These are phyloP conservation scores for Drosophila pruinosa DNA, from an alignment of 1,140 invertebrate species.

Conservation along the genomic window DNA sequence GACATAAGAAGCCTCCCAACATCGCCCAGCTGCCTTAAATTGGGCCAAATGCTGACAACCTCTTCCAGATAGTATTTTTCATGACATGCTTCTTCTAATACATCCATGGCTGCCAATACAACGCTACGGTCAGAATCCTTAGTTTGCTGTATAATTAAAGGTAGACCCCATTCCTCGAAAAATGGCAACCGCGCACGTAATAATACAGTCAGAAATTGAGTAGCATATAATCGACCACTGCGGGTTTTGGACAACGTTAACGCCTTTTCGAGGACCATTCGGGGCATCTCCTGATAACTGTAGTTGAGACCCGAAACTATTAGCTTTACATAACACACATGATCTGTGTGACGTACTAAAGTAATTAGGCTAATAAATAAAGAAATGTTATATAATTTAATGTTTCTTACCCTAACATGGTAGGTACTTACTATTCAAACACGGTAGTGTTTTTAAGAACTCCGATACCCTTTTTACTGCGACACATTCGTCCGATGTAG, in stretches of 20 bases:
- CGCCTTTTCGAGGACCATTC: constrained; percentile 89
- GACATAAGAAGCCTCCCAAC: constrained; percentile 92
- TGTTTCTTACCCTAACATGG: neutral
- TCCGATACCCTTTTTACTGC: constrained; percentile 88
- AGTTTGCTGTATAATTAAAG: constrained; percentile 91
- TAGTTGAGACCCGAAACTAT: constrained; percentile 96
- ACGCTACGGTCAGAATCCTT: constrained; percentile 91
- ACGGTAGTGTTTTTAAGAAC: constrained; percentile 91
- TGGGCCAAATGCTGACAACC: constrained; percentile 89
- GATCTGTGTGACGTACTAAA: constrained; percentile 91
- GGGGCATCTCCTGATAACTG: constrained; percentile 87
- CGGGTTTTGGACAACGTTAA: constrained; percentile 85
- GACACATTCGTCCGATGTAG: constrained; percentile 93
- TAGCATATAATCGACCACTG: constrained; percentile 93
- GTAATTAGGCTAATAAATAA: constrained; percentile 87
- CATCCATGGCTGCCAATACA: constrained; percentile 89
- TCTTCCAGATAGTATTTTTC: constrained; percentile 90
- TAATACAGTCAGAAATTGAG: constrained; percentile 93
- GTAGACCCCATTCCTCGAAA: constrained; percentile 92
- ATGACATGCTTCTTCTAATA: constrained; percentile 96
- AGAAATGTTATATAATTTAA: neutral
- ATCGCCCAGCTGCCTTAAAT: constrained; percentile 91
- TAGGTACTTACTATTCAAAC: constrained; percentile 87
- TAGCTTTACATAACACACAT: constrained; percentile 96
- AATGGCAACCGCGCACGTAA: constrained; percentile 88